These are phyloP conservation scores for Ostrea denselamellosa DNA, from an alignment of 1,140 invertebrate genomes.

Conservation along the genomic window DNA sequence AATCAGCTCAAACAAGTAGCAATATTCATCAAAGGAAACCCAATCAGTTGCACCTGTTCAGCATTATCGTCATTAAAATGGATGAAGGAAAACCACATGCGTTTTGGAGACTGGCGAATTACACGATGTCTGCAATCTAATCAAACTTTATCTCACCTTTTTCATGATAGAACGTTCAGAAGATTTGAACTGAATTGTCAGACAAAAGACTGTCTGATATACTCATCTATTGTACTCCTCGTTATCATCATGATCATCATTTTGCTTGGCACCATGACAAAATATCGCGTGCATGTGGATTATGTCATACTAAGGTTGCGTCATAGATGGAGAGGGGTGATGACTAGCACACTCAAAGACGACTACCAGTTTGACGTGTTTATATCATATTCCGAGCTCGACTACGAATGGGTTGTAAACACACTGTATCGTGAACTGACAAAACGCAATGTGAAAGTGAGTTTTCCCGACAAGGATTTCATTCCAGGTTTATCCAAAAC, in stretches of 20 bases:
- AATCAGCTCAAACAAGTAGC: background rate
- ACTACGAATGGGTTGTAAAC: background rate
- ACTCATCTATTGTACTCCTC: background rate
- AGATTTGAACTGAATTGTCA: background rate
- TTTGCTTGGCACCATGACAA: background rate
- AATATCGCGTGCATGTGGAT: conserved; percentile 10
- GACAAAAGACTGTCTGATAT: background rate
- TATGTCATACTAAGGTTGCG: background rate
- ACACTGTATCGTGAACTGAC: background rate
- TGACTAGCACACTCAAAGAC: background rate
- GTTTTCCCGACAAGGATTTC: background rate
- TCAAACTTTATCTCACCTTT: background rate
- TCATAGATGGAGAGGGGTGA: background rate
- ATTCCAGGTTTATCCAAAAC: background rate
- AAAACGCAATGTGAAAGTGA: background rate
- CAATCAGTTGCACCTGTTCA: background rate
- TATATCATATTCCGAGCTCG: background rate
- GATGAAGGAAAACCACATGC: background rate
- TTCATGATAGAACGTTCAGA: background rate
- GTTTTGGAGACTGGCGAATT: background rate
- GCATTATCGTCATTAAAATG: background rate
- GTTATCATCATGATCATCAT: background rate
- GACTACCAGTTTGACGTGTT: background rate
- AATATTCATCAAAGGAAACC: background rate
- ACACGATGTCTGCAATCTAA: background rate